Evolutionary conservation across 1,140 invertebrate species (phyloP), one percentile per base, ranked within the genome.

Genomic region (Drosophila hydei): DNA sequence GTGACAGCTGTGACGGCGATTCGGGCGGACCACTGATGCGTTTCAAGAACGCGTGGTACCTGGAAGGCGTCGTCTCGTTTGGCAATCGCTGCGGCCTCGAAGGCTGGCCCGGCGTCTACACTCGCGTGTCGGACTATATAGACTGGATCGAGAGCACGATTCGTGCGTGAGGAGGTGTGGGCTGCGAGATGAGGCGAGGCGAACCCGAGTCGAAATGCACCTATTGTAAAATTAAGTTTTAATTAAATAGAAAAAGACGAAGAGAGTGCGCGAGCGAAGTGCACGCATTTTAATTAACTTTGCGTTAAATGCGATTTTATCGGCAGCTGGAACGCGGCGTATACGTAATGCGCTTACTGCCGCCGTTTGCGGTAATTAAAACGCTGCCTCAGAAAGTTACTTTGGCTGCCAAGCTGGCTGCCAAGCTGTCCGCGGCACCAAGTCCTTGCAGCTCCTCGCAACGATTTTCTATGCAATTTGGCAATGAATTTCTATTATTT

Each of bases 11-110:
- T 60, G 92, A 93, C 79, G 96, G 95, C 92, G 96, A 97, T 72
- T 96, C 95, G 1, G 96, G 96, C 6, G 96, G 96, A 7, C 95
- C 96, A 0, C 87, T 97, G 3, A 95, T 96, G 95, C 87, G 97
- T 27, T 93, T 27, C 9, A 40, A 52, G n/a, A 38, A 61, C 11
- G 75, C 73, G 48, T 91, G 93, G 93, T 93, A 81, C 77, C 88
- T 89, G 0, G 90, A 93, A 4, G 96, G 96, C 1, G 91, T 97
- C 0, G 95, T 96, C 0, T 96, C 95, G 0, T 96, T 96, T 91
- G 97, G 97, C 5, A 93, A 94, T 0, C 93, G 94, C 0, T 97
- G 96, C 70, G 96, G 95, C 0, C 93, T 94, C 27, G 80, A 91
- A 14, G 94, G 94, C 1, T 95, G 94, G 93, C 96, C 96, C 0